A percentile compares a stretch with the other conserved stretches of the same genome.
These are phyloP conservation scores for Tipula unca DNA, from an alignment of 2,888 invertebrate species.

Conservation along the genomic window DNA sequence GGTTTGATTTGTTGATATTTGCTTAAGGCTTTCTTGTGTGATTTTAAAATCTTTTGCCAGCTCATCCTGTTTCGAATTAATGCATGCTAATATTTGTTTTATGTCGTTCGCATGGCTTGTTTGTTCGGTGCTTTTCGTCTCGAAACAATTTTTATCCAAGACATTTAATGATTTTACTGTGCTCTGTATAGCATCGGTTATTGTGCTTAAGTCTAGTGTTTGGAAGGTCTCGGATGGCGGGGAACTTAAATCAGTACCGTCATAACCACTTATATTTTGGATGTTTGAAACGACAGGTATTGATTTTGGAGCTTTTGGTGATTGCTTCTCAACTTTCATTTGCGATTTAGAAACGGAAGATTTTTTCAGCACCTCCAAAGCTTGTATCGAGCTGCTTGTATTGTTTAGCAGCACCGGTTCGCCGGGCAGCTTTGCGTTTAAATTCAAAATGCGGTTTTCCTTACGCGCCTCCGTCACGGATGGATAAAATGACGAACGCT, in stretches of 20 bases:
- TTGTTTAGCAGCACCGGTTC: background rate
- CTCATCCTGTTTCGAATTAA: background rate
- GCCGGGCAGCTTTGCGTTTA: background rate
- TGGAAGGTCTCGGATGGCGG: background rate
- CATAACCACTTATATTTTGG: background rate
- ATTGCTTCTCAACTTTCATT: background rate
- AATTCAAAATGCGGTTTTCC: background rate
- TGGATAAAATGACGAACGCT: background rate
- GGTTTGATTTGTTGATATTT: background rate
- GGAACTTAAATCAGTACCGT: background rate
- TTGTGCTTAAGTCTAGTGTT: background rate
- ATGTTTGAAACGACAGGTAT: background rate
- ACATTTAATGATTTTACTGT: background rate
- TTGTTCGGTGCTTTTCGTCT: background rate
- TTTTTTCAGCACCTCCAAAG: background rate
- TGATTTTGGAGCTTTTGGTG: background rate
- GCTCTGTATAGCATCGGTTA: background rate
- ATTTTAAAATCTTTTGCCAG: background rate
- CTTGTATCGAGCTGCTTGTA: background rate
- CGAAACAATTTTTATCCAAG: background rate
- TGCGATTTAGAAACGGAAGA: background rate
- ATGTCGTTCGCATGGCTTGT: constrained; percentile 19
- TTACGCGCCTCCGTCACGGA: background rate
- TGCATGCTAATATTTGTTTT: background rate
- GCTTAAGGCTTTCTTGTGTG: background rate